A percentile compares a stretch with the other conserved stretches of the same genome.
Evolutionary conservation across 2,888 invertebrate species (phyloP).

Genomic region (Exocentrus adspersus): DNA sequence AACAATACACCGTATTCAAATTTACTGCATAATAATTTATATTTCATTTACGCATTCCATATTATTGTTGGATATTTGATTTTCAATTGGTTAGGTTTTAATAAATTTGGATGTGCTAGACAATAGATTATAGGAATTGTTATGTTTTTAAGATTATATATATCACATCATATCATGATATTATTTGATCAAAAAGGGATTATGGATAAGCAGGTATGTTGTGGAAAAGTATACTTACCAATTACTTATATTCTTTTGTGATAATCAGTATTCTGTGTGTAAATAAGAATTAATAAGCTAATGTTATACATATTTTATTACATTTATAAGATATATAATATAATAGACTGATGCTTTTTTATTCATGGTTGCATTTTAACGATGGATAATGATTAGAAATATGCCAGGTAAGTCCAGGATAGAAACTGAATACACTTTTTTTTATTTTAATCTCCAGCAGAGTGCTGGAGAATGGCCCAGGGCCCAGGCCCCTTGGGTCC

Average conservation of each 20-base stretch:
- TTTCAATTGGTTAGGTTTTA: conserved; percentile 28
- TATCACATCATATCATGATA: conserved; percentile 47
- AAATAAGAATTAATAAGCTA: conserved; percentile 48
- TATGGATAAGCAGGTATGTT: conserved; percentile 31
- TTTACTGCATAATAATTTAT: conserved; percentile 43
- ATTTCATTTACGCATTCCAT: conserved; percentile 37
- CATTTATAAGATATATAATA: conserved; percentile 51
- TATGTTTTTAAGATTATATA: conserved; percentile 22
- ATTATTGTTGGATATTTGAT: conserved; percentile 39
- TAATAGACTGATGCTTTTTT: conserved; percentile 62
- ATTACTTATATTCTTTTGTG: conserved; percentile 48
- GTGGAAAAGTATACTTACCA: conserved; percentile 34
- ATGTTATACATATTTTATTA: conserved; percentile 55
- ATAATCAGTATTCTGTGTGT: conserved; percentile 52
- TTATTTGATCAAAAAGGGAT: conserved; percentile 27
- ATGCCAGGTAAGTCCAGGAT: conserved; percentile 38
- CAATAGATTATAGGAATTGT: conserved; percentile 40
- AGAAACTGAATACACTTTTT: too few species aligned
- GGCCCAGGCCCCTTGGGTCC: too few species aligned
- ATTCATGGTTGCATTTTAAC: conserved; percentile 50
- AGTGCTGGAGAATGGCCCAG: too few species aligned
- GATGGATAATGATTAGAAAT: conserved; percentile 50
- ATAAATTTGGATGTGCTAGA: conserved; percentile 47
- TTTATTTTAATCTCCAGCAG: too few species aligned
- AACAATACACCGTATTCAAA: conserved; percentile 45